These are phyloP conservation scores for Agonopterix arenella DNA, from an alignment of 2,888 invertebrate genomes.

Conservation along the genomic window DNA sequence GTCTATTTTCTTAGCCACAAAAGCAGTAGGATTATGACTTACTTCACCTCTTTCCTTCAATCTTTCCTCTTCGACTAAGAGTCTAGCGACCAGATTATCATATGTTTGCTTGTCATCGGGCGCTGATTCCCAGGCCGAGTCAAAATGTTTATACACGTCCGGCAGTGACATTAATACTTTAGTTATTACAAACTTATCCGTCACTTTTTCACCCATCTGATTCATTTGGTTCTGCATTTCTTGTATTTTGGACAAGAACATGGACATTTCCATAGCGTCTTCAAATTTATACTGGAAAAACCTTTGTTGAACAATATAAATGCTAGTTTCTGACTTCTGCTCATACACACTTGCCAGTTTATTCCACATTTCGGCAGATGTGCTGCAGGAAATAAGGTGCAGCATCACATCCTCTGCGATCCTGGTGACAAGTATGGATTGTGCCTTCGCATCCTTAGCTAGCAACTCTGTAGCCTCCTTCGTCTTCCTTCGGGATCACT, in stretches of 20 bases:
- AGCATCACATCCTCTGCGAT: too few relatives aligned
- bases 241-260: too few relatives aligned
- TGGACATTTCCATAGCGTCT: too few relatives aligned
- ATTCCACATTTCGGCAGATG: too few relatives aligned
- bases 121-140: conserved; percentile 5
- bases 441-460: not conserved
- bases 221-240: too few relatives aligned
- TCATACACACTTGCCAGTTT: too few relatives aligned
- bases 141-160: conserved; percentile 4
- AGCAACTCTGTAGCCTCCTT: not conserved
- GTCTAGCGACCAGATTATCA: conserved; percentile 1
- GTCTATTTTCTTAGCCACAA: too few relatives aligned
- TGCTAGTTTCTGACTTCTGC: not conserved
- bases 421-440: not conserved
- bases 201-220: too few relatives aligned
- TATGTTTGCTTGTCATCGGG: conserved; percentile 1
- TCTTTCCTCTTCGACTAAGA: conserved; percentile 5
- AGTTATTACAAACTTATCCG: too few relatives aligned
- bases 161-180: too few relatives aligned
- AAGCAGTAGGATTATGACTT: not conserved
- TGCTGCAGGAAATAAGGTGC: too few relatives aligned
- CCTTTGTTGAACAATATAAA: conserved; percentile 3
- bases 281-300: conserved; percentile 2
- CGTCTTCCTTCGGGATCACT: too few relatives aligned
- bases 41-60: not conserved